Evolutionary conservation across 1,140 invertebrate species (phyloP), one percentile per base, ranked within the genome.

Genomic region (Halictus rubicundus): DNA sequence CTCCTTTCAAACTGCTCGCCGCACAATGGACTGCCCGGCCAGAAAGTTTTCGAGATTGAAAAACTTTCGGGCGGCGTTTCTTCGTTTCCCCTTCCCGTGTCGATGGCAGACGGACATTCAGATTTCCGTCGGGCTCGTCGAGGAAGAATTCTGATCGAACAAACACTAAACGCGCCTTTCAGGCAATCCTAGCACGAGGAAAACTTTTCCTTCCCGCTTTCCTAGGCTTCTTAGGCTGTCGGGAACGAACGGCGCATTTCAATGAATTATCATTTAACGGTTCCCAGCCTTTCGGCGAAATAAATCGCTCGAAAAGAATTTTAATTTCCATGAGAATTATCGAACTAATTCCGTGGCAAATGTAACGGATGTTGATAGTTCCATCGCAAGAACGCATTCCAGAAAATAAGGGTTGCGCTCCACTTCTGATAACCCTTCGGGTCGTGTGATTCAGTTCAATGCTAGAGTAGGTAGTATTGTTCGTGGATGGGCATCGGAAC

Each of bases 11-110:
- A 89, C 83, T 88, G 57, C 83, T 88, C 90, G 88, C 89, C 86
- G 81, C 83, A 89, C 89, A 90, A 89, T 89, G 88, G 88, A 89
- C 89, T 86, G 81, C 57, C 57, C 82, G 81, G 71, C 79, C 83
- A 78, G 78, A 81, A 88, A 90, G 84, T 89, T 90, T 86, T 88
- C 78, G 68, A 83, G 78, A 90, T 90, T 89, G 89, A 90, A 90
- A 90, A 90, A 90, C 84, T 90, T 90, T 90, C 81, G 72, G 32
- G 63, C 72, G 4, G 77, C 86, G 89, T 83, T 83, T 88, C 83
- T 87, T 59, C 79, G 80, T 19, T 19, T 73, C 83, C 86, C 86
- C 82, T 87, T 75, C 79, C 84, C 81, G 19, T 54, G 52, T n/a
- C 80, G 79, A 85, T 61, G 69, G 27, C 81, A 69, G 77, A 80